Evolutionary conservation across 2,113 vertebrate species (phyloP).

Genomic region (Pholis gunnellus): DNA sequence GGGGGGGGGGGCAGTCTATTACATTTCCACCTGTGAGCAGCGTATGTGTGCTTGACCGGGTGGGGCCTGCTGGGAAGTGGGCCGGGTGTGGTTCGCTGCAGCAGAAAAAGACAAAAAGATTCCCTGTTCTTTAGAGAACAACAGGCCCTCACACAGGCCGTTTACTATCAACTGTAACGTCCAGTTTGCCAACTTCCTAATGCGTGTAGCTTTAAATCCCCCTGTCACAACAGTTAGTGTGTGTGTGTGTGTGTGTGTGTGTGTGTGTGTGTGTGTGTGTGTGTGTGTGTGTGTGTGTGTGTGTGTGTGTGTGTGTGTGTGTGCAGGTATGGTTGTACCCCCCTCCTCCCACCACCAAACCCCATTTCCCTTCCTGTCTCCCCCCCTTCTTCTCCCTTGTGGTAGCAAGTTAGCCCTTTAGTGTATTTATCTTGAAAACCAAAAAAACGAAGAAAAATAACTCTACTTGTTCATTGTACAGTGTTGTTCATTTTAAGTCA

Average conservation of each 20-base stretch:
- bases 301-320: constrained; percentile 48
- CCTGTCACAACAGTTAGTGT: constrained; percentile 40
- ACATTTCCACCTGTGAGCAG: constrained; percentile 23
- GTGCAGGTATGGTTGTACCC: constrained; percentile 37
- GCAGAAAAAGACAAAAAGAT: constrained; percentile 51
- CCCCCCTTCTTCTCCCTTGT: constrained; percentile 72
- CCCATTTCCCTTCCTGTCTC: constrained; percentile 35
- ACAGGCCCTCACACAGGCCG: constrained; percentile 18
- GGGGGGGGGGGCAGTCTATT: constrained; percentile 15
- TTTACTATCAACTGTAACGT: constrained; percentile 51
- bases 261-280: constrained; percentile 48
- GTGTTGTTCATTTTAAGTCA: constrained; percentile 89
- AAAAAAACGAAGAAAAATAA: constrained; percentile 80
- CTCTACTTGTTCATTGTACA: constrained; percentile 89
- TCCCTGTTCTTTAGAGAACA: constrained; percentile 50
- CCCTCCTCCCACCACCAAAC: constrained; percentile 23
- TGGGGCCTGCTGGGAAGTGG: constrained; percentile 30
- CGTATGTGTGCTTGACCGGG: background rate
- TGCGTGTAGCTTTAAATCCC: constrained; percentile 61
- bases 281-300: constrained; percentile 44
- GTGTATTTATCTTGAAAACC: constrained; percentile 87
- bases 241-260: constrained; percentile 35
- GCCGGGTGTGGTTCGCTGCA: constrained; percentile 30
- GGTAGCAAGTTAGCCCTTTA: constrained; percentile 87
- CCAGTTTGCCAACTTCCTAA: constrained; percentile 69